Conservation (phyloP, 2,888 invertebrate genomes). For the Coremacera marginata region DNA sequence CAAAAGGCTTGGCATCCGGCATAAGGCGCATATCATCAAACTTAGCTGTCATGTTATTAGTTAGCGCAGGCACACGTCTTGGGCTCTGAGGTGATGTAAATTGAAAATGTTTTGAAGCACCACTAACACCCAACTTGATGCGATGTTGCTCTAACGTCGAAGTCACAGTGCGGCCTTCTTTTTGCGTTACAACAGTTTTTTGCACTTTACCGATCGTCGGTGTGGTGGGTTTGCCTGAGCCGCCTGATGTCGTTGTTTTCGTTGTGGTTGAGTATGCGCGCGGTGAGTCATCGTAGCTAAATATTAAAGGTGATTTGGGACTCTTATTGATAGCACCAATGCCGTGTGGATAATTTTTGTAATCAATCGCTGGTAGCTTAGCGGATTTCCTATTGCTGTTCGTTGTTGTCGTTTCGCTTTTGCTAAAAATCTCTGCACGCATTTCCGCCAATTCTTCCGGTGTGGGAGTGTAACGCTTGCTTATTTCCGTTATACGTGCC, state of each 20-base stretch:
- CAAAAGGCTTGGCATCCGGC: slow-evolving; percentile 44
- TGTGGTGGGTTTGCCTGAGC: slow-evolving; percentile 31
- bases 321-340: slow-evolving; percentile 18
- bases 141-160: slow-evolving; percentile 56
- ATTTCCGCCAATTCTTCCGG: slow-evolving; percentile 57
- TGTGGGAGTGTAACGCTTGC: slow-evolving; percentile 58
- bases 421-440: slow-evolving; percentile 49
- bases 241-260: slow-evolving; percentile 20
- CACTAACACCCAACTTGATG: slow-evolving; percentile 46
- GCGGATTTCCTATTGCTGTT: neutral
- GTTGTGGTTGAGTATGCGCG: slow-evolving; percentile 35
- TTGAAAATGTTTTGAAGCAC: slow-evolving; percentile 36
- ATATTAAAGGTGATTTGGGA: slow-evolving; percentile 46
- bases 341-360: slow-evolving; percentile 37
- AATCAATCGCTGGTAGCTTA: slow-evolving; percentile 5
- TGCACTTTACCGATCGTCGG: slow-evolving; percentile 55
- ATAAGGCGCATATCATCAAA: slow-evolving; percentile 33
- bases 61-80: neutral
- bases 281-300: slow-evolving; percentile 46
- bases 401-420: slow-evolving; percentile 40
- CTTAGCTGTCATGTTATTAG: neutral
- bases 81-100: slow-evolving; percentile 39
- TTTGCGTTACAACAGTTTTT: slow-evolving; percentile 58
- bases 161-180: slow-evolving; percentile 57
- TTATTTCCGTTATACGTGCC: slow-evolving; percentile 58